These are phyloP conservation scores for Hycleus phaleratus DNA, from an alignment of 1,140 invertebrate genomes.

Conservation along the genomic window DNA sequence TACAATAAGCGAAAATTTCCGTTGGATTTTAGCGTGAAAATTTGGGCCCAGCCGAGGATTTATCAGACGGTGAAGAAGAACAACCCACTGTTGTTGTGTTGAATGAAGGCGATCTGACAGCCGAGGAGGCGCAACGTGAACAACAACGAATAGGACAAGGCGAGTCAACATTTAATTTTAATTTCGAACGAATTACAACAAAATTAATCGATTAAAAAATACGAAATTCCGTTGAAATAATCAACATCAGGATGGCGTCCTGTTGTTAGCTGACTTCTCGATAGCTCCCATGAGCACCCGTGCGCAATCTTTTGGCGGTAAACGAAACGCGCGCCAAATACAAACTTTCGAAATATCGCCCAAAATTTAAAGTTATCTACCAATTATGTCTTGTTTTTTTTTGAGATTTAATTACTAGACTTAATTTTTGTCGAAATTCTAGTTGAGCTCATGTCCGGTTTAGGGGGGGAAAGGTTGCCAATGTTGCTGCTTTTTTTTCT, in stretches of 20 bases:
- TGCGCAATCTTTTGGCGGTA: constrained; percentile 3
- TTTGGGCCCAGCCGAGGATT: constrained; percentile 36
- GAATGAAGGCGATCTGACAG: constrained; percentile 67
- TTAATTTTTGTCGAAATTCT: too few relatives aligned
- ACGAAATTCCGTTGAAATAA: too few relatives aligned
- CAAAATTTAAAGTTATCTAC: too few relatives aligned
- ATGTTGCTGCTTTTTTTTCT: too few relatives aligned
- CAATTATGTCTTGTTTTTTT: too few relatives aligned
- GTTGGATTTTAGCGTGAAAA: constrained; percentile 32
- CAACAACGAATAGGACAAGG: constrained; percentile 44
- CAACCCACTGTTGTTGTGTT: constrained; percentile 77
- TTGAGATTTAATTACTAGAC: too few relatives aligned
- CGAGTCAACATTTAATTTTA: constrained; percentile 21
- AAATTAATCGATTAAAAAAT: too few relatives aligned
- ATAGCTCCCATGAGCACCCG: background rate
- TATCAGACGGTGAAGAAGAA: constrained; percentile 62
- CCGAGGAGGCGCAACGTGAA: constrained; percentile 60
- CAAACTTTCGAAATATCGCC: too few relatives aligned
- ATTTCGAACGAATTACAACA: too few relatives aligned
- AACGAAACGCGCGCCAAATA: constrained; percentile 5
- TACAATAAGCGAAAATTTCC: constrained; percentile 2
- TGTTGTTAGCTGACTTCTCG: background rate
- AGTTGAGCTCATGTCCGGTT: too few relatives aligned
- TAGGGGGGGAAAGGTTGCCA: too few relatives aligned
- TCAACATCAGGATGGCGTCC: background rate